A percentile compares a stretch with the other conserved stretches of the same genome.
phyloP scores from a whole-genome alignment of 2,797 vertebrate genomes.

The Danio aesculapii region DNA sequence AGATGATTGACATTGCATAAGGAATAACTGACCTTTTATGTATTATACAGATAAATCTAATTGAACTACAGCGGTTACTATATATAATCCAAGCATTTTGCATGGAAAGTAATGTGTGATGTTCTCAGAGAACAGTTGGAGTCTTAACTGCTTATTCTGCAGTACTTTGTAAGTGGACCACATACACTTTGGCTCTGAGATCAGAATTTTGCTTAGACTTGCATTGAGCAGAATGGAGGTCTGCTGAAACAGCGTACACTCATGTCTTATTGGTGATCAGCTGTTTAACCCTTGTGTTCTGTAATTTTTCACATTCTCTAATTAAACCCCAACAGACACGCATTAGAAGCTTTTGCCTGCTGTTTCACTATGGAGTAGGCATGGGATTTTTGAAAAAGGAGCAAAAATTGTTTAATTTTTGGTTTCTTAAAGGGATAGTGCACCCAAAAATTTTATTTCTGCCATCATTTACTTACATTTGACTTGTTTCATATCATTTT shows the following conservation, averaged over 20 bases:
- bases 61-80: not conserved
- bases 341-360: not conserved
- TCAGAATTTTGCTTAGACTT: constrained; percentile 45
- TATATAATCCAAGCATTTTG: not conserved
- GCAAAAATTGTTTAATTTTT: too few species aligned
- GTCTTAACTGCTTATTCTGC: not conserved
- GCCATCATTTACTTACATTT: too few species aligned
- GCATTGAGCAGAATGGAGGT: constrained; percentile 28
- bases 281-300: constrained; percentile 27
- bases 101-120: not conserved
- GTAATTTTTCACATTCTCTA: constrained; percentile 5
- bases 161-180: not conserved
- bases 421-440: too few species aligned
- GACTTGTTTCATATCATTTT: too few species aligned
- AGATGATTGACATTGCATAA: not conserved
- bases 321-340: not conserved
- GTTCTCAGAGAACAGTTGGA: not conserved
- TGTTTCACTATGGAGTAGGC: not conserved
- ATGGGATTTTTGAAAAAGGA: not conserved
- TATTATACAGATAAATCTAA: not conserved
- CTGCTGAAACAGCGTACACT: constrained; percentile 46
- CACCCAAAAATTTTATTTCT: too few species aligned
- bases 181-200: constrained; percentile 2
- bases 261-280: constrained; percentile 32
- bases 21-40: not conserved